Percentiles rank a stretch among this genome's conserved stretches.
phyloP scores from a whole-genome alignment of 2,797 vertebrate genomes.

The Hydrocynus forskahlii region DNA sequence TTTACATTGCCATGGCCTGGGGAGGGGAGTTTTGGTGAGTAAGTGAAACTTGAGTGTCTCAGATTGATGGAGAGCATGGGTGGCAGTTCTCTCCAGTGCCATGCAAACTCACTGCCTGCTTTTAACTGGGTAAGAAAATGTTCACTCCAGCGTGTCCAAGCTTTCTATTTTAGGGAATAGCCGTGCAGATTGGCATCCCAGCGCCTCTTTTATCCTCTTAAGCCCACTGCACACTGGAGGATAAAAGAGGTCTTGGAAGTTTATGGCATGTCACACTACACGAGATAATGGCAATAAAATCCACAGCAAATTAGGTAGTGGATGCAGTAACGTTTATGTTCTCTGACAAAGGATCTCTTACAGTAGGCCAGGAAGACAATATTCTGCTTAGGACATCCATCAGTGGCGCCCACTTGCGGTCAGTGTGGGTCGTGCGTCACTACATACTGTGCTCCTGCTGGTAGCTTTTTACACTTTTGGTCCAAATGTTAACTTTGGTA shows the following conservation, averaged over 20 bases:
- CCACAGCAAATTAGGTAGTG: background rate
- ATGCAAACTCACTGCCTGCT: background rate
- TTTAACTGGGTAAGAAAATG: background rate
- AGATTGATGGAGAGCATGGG: background rate
- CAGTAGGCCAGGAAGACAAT: too few species aligned
- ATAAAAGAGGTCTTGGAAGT: background rate
- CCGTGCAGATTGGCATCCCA: background rate
- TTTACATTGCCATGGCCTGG: constrained; percentile 30
- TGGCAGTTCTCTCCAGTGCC: background rate
- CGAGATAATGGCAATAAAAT: background rate
- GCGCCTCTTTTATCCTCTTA: background rate
- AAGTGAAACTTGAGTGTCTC: constrained; percentile 31
- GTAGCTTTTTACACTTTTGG: too few species aligned
- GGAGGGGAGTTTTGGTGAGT: constrained; percentile 17
- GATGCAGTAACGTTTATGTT: background rate
- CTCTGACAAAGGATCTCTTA: background rate
- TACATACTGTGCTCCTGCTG: too few species aligned
- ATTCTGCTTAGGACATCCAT: background rate
- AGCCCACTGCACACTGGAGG: background rate
- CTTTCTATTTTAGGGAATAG: constrained; percentile 10
- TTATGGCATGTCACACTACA: background rate
- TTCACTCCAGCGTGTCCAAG: background rate
- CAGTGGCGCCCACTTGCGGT: too few species aligned
- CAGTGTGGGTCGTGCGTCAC: too few species aligned
- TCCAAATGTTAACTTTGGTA: too few species aligned